Conservation (phyloP, 2,888 invertebrate species). For the Calephelis perditalis region DNA sequence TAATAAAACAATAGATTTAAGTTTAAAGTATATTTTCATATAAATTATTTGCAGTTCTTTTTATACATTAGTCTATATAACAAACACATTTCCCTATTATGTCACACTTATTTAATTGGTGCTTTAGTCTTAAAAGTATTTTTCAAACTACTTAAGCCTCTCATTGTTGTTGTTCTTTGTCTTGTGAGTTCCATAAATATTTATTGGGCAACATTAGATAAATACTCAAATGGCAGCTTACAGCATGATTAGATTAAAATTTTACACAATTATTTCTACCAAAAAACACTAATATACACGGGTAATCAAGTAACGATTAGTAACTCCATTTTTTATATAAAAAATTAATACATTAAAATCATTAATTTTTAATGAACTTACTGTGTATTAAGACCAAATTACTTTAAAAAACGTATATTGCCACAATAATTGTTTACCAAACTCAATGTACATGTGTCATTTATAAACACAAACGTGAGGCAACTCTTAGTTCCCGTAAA, state of each 20-base stretch:
- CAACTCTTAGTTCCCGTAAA: not conserved
- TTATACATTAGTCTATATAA: slow-evolving; percentile 60
- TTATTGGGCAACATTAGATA: not conserved
- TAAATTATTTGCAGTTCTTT: slow-evolving; percentile 73
- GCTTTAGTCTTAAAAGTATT: slow-evolving; percentile 32
- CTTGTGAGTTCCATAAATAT: not conserved
- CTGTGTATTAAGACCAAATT: no score
- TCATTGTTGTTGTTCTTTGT: slow-evolving; percentile 16
- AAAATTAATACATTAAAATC: no score
- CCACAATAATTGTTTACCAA: no score
- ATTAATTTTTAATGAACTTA: no score
- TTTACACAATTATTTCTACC: no score
- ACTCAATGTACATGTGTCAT: not conserved
- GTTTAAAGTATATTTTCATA: slow-evolving; percentile 73
- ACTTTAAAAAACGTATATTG: no score
- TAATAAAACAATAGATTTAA: slow-evolving; percentile 46
- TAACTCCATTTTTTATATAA: no score
- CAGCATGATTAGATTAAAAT: no score
- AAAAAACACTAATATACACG: no score
- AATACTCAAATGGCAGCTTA: no score
- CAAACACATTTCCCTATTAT: slow-evolving; percentile 59
- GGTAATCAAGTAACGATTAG: no score
- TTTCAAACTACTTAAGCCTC: slow-evolving; percentile 5
- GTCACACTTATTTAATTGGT: slow-evolving; percentile 68
- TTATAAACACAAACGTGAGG: not conserved